phyloP scores from a whole-genome alignment of 2,888 invertebrate species.

The Cantharis rufa region DNA sequence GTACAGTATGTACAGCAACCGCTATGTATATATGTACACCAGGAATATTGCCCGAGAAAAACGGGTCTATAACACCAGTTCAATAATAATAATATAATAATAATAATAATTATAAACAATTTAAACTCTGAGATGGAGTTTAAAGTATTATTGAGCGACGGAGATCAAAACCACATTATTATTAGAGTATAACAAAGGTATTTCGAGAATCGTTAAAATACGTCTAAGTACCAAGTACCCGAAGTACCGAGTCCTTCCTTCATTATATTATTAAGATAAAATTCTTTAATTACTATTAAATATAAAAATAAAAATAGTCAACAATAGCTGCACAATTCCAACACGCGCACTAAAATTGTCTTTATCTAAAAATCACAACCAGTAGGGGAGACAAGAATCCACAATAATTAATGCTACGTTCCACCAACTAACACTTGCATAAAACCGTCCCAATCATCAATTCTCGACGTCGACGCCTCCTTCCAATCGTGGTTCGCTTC shows the following conservation, averaged over 20 bases:
- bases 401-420: slow-evolving; percentile 58
- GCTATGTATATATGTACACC: slow-evolving; percentile 48
- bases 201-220: slow-evolving; percentile 25
- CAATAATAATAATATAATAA: slow-evolving; percentile 24
- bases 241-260: slow-evolving; percentile 23
- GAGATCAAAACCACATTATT: slow-evolving; percentile 46
- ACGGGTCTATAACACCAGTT: slow-evolving; percentile 47
- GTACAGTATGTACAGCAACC: slow-evolving; percentile 53
- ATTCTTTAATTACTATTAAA: slow-evolving; percentile 22
- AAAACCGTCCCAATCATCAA: slow-evolving; percentile 64
- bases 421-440: slow-evolving; percentile 73
- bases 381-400: slow-evolving; percentile 44
- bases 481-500: slow-evolving; percentile 68
- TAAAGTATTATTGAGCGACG: slow-evolving; percentile 49
- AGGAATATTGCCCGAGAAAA: slow-evolving; percentile 48
- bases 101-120: slow-evolving; percentile 23
- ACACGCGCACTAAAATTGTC: slow-evolving; percentile 43
- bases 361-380: slow-evolving; percentile 55
- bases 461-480: slow-evolving; percentile 53
- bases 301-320: slow-evolving; percentile 51
- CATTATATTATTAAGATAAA: slow-evolving; percentile 21
- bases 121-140: slow-evolving; percentile 35
- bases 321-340: slow-evolving; percentile 52
- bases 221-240: slow-evolving; percentile 19
- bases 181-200: slow-evolving; percentile 29